Evolutionary conservation across 2,113 vertebrate genomes (phyloP), one percentile per base, ranked within the genome.

Genomic region (Anthoscopus minutus): DNA sequence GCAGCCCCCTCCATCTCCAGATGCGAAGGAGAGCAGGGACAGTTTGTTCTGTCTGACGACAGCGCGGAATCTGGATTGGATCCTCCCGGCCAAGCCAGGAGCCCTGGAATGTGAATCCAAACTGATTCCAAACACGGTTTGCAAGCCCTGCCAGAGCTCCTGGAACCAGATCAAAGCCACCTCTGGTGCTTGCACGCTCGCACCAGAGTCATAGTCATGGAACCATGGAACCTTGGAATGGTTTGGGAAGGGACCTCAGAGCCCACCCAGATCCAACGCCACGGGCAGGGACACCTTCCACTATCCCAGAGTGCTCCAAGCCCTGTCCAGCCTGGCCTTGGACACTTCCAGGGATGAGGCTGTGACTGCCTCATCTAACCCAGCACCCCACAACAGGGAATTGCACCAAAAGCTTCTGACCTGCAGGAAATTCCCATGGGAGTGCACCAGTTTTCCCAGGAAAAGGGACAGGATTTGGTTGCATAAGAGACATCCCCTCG

Each of bases 221-320:
- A 33, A 15, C 23, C 33, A 0, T 5, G 73, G 83, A 33, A 15
- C 23, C 33, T 0, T 5, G 72, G 71, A 14, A 18, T 33, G 53
- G 53, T 3, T 15, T 5, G 62, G 72, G 62, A 44, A 69, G 62
- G 53, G 62, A 25, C 8, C 62, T 19, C 5, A 31, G 10, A 58
- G 17, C 31, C 37, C 53, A 76, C 13, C 44, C 60, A 16, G 35
- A 40, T n/a, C 71, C 44, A 12, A 4, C 10, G 15, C 66, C 66
- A 22, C 1, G 20, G n/a, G 20, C 48, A 71, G 20, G 40, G 35
- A 56, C 57, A 50, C 4, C 31, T 72, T 6, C 2, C 35, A 6
- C 58, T 4, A 0, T 22, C 25, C 58, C 66, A 31, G 42, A 20
- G 0, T 10, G 16, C 30, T 80, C 57, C 76, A 19, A 48, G 24